phyloP scores from a whole-genome alignment of 1,140 invertebrate genomes.

The Drosophila mauritiana region DNA sequence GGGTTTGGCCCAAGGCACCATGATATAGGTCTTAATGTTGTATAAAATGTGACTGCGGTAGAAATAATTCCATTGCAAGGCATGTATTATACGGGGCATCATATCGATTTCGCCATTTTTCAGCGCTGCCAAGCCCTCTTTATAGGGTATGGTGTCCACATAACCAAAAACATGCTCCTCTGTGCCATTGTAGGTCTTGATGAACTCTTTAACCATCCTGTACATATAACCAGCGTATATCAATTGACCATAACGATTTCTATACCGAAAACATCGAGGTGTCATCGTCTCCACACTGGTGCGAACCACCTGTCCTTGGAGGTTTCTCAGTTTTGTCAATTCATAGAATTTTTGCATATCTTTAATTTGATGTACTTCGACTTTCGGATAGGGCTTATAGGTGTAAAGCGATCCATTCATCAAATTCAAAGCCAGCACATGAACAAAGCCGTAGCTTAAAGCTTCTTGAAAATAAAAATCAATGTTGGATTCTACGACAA shows the following conservation, averaged over 20 bases:
- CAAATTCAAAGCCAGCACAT: slow-evolving; percentile 14
- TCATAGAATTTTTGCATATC: not conserved
- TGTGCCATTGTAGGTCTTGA: slow-evolving; percentile 20
- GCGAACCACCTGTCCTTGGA: slow-evolving; percentile 9
- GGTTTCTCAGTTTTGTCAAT: slow-evolving; percentile 14
- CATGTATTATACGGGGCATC: slow-evolving; percentile 12
- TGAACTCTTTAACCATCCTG: slow-evolving; percentile 23
- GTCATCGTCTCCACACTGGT: slow-evolving; percentile 25
- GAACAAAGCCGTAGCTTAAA: slow-evolving; percentile 8
- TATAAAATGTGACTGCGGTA: slow-evolving; percentile 29
- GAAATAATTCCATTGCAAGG: slow-evolving; percentile 14
- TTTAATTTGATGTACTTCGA: slow-evolving; percentile 1
- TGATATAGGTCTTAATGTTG: slow-evolving; percentile 26
- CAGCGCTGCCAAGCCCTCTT: not conserved
- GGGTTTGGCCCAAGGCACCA: slow-evolving; percentile 41
- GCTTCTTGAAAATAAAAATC: slow-evolving; percentile 10
- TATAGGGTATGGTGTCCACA: slow-evolving; percentile 12
- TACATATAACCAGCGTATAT: slow-evolving; percentile 38
- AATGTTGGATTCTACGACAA: not conserved
- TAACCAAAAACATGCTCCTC: slow-evolving; percentile 13
- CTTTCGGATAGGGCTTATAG: slow-evolving; percentile 21
- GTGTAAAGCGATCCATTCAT: slow-evolving; percentile 8
- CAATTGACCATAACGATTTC: not conserved
- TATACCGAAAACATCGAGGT: slow-evolving; percentile 32
- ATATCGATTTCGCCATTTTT: slow-evolving; percentile 12